Conservation (phyloP, 2,113 vertebrate species). For the Cryptomyrus ogoouensis region DNA sequence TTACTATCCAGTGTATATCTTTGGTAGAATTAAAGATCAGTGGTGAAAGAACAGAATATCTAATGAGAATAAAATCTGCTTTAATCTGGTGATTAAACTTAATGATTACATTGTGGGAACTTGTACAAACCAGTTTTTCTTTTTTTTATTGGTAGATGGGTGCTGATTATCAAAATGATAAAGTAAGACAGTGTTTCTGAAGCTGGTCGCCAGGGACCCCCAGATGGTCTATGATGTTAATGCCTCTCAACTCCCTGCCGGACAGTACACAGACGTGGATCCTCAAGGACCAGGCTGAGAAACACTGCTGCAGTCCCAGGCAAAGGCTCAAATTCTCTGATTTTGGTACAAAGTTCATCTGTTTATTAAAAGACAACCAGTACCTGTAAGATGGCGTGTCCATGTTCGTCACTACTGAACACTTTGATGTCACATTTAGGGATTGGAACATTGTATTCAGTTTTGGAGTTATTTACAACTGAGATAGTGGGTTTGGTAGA, state of each 20-base stretch:
- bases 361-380: neutral
- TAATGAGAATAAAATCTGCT: neutral
- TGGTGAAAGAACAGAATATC: neutral
- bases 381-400: constrained; percentile 56
- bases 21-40: neutral
- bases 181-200: neutral
- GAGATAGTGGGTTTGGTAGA: constrained; percentile 25
- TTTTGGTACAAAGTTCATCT: neutral
- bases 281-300: neutral
- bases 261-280: neutral
- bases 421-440: constrained; percentile 42
- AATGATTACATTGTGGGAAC: neutral
- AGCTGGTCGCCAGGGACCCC: neutral
- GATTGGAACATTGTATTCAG: constrained; percentile 30
- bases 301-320: neutral
- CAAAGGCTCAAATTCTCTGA: neutral
- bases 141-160: neutral
- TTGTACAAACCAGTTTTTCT: neutral
- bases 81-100: neutral
- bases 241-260: neutral
- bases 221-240: neutral
- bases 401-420: constrained; percentile 59
- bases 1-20: neutral
- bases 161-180: neutral
- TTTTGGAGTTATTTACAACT: constrained; percentile 44